Evolutionary conservation across 2,113 vertebrate species (phyloP).

Genomic region (Sprattus sprattus): DNA sequence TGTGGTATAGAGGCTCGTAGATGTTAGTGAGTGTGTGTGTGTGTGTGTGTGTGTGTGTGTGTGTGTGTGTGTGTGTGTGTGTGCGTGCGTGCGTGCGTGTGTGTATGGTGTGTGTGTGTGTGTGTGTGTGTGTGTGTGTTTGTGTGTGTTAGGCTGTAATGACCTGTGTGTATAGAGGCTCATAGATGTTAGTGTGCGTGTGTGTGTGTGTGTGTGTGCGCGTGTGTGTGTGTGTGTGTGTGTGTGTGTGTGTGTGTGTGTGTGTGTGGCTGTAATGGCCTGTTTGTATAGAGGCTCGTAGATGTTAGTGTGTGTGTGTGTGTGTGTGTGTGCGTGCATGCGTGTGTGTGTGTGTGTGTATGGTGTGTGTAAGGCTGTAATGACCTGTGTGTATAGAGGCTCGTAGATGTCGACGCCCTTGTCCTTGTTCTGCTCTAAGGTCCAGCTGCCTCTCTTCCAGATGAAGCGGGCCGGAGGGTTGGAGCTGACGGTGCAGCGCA

Average conservation of each 20-base stretch:
- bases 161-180: slow-evolving; percentile 96
- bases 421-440: slow-evolving; percentile 93
- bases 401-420: slow-evolving; percentile 98
- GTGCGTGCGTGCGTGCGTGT: slow-evolving; percentile 20
- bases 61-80: no score
- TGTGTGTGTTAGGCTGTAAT: background rate
- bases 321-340: background rate
- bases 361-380: background rate
- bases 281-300: background rate
- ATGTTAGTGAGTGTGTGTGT: no score
- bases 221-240: no score
- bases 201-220: no score
- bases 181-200: no score
- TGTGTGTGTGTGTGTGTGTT: slow-evolving; percentile 25
- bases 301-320: slow-evolving; percentile 4
- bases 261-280: background rate
- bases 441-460: slow-evolving; percentile 87
- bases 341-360: slow-evolving; percentile 24
- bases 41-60: no score
- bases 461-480: slow-evolving; percentile 96
- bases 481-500: slow-evolving; percentile 96
- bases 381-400: slow-evolving; percentile 93
- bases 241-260: background rate
- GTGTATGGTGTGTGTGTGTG: background rate
- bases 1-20: background rate